phyloP scores from a whole-genome alignment of 2,113 vertebrate species.

The Ranitomeya variabilis region DNA sequence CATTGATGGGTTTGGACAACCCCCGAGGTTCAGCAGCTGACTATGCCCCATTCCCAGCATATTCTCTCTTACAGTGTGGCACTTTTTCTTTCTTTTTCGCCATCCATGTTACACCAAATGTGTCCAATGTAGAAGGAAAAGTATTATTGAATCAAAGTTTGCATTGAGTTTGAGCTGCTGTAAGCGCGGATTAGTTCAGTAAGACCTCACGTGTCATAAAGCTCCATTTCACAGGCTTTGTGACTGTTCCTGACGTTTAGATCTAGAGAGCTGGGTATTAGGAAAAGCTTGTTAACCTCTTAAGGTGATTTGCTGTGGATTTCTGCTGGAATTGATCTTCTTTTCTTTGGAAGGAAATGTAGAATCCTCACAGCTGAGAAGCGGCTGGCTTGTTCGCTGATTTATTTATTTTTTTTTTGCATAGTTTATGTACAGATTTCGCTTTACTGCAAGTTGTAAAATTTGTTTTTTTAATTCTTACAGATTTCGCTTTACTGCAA shows the following conservation, averaged over 20 bases:
- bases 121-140: too few relatives aligned
- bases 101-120: too few relatives aligned
- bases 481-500: background rate
- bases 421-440: background rate
- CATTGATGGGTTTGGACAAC: too few relatives aligned
- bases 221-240: conserved; percentile 39
- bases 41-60: too few relatives aligned
- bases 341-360: conserved; percentile 7
- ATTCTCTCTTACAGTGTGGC: too few relatives aligned
- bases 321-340: conserved; percentile 60
- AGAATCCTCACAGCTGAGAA: background rate
- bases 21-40: too few relatives aligned
- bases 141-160: background rate
- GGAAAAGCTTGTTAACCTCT: conserved; percentile 56
- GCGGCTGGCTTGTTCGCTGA: background rate
- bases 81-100: too few relatives aligned
- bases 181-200: background rate
- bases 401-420: background rate
- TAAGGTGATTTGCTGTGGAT: conserved; percentile 64
- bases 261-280: conserved; percentile 41
- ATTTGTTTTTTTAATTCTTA: too few relatives aligned
- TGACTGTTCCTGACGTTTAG: conserved; percentile 23
- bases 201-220: background rate
- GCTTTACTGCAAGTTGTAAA: background rate
- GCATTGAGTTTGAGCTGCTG: background rate